Base-by-base conservation (phyloP, 2,888 invertebrate species). In the Pyrrhopygopsis socrates region DNA sequence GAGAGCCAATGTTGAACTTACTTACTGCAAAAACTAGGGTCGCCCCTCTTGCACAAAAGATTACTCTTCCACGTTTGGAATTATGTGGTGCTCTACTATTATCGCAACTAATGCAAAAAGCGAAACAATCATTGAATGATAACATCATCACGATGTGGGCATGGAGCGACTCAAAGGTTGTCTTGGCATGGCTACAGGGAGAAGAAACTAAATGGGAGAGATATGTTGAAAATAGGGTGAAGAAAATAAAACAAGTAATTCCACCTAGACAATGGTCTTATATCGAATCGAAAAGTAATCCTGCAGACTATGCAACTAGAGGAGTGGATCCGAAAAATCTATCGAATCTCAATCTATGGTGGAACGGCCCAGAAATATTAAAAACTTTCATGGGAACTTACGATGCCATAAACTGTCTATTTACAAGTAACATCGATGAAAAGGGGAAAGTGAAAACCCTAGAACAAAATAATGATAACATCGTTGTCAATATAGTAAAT, bases 11-110 rank as follows among this genome's bases (percentile, higher is more conserved):
- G 2, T 22, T 67, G 29, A 88, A 67, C 0, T 38, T 91, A 29
- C 29, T 92, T 4, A 74, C 86, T 11, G 89, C 88, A 0, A 90
- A 90, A 78, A 85, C 92, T 15, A 90, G 76, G 67, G 88, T 93
- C 24, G 88, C 88, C 1, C 91, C 91, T 0, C n/a, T 89, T 4
- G 15, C 77, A 2, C 76, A 91, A 75, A 81, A 84, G 63, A 70
- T 24, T 22, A 70, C 91, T 0, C 34, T 91, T 5, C 92, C 91
- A 8, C 74, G 86, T 70, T 60, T 93, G 9, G 92, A 92, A 67
- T 67, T 92, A 0, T 34, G 79, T n/a, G 91, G 88, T 8, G 91
- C 92, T 0, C 22, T 83, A 24, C 71, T 91, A 11, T 34, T 89
- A 22, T 67, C 87, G 0, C 65, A 81, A 41, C 81, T 91, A 13